These are phyloP conservation scores for Semotilus atromaculatus DNA, from an alignment of 2,797 vertebrate species.

Conservation along the genomic window DNA sequence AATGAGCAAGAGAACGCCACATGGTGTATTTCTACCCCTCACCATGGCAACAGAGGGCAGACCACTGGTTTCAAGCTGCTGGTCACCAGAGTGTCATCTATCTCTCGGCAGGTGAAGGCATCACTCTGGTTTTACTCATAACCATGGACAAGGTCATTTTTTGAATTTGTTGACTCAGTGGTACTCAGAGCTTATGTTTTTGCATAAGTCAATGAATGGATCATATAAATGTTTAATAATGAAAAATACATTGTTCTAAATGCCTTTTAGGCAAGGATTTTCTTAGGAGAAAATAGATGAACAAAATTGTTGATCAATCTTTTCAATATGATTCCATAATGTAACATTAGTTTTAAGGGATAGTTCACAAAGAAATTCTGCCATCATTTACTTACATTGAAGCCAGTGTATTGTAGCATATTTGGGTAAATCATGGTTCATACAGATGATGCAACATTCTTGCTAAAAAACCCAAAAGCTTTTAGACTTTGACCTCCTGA, in stretches of 20 bases:
- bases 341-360: no score
- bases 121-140: constrained; percentile 22
- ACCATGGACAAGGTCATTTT: background rate
- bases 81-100: constrained; percentile 27
- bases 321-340: background rate
- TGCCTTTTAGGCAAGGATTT: background rate
- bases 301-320: background rate
- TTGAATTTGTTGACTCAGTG: constrained; percentile 7
- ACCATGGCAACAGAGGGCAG: constrained; percentile 4
- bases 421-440: no score
- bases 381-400: no score
- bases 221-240: background rate
- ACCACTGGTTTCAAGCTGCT: constrained; percentile 12
- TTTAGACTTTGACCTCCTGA: no score
- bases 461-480: no score
- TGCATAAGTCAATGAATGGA: constrained; percentile 23
- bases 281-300: background rate
- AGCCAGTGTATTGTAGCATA: no score
- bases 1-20: constrained; percentile 29
- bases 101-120: constrained; percentile 7
- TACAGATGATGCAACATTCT: no score
- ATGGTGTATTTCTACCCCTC: constrained; percentile 22
- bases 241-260: background rate
- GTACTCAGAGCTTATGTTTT: constrained; percentile 3
- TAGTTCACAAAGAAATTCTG: no score